Base-by-base conservation (phyloP, 1,140 invertebrate genomes). In the Zaprionus ornatus region DNA sequence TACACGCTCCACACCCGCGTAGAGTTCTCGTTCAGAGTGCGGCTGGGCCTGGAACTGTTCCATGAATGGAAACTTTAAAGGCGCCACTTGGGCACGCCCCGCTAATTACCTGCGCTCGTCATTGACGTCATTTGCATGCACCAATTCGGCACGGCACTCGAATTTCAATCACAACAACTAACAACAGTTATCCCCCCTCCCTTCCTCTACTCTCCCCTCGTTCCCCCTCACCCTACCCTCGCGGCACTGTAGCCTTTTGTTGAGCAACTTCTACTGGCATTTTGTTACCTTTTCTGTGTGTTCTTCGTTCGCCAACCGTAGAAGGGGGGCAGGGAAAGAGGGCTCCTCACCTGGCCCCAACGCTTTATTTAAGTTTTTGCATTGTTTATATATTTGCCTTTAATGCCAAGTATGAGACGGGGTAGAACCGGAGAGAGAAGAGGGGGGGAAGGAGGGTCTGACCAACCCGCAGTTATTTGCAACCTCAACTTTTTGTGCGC, bases 301-400 rank as follows among this genome's bases (percentile, higher is more conserved):
- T 42, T 65, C 23, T 23, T 35, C 45, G 62, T 54, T 3, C 23
- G 56, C 25, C 21, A 66, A 56, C 52, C 45, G 2, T 13, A 48
- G n/a, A 3, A n/a, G n/a, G 25, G 35, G 17, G 37, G 19, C 3
- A 27, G 10, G 13, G 23, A 17, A 42, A 6, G 52, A 40, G 21
- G 35, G 1, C 27, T 9, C 9, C 62, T 60, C 63, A 66, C 42
- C 70, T 66, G 70, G 45, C 17, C 55, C 23, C 21, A 79, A 45
- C 54, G 69, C 73, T 78, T 85, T 81, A 81, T 85, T 84, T 74
- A 85, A 80, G 78, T 84, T 85, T 65, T 74, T 54, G 78, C 73
- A 75, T 79, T 84, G 80, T 76, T 85, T 83, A 79, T 86, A 82
- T 74, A 87, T 83, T 88, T 87, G 70, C 69, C 68, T 83, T 79